These are phyloP conservation scores for Drosophila tripunctata DNA, from an alignment of 2,888 invertebrate species.

Conservation along the genomic window DNA sequence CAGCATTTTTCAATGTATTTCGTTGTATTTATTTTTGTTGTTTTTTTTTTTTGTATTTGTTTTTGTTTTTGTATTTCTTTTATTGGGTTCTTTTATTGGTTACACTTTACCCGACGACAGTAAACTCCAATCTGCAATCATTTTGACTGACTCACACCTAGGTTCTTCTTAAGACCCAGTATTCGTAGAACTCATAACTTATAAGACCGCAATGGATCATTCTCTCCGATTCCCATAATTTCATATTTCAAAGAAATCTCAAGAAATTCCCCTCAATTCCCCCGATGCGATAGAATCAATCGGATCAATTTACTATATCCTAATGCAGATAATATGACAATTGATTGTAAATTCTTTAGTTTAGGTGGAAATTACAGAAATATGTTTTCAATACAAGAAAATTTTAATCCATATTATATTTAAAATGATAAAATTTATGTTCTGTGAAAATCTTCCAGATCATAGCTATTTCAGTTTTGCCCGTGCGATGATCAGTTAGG, in stretches of 20 bases:
- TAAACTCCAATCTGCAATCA: slow-evolving; percentile 43
- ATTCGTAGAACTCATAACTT: slow-evolving; percentile 11
- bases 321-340: neutral
- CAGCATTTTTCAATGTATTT: slow-evolving; percentile 40
- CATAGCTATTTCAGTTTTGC: too few species aligned
- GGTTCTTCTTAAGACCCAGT: slow-evolving; percentile 9
- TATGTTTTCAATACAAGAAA: too few species aligned
- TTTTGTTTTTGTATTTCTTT: neutral
- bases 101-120: slow-evolving; percentile 35
- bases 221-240: slow-evolving; percentile 2
- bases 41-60: neutral
- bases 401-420: too few species aligned
- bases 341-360: neutral
- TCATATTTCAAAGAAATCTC: neutral
- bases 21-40: slow-evolving; percentile 22
- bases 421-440: too few species aligned
- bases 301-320: neutral
- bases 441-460: too few species aligned
- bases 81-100: slow-evolving; percentile 25
- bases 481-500: too few species aligned
- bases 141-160: slow-evolving; percentile 35
- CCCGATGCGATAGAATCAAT: neutral
- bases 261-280: slow-evolving; percentile 3
- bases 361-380: too few species aligned
- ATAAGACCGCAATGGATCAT: slow-evolving; percentile 3